Evolutionary conservation across 2,888 invertebrate genomes (phyloP).

Genomic region (Polydrusus tereticollis): DNA sequence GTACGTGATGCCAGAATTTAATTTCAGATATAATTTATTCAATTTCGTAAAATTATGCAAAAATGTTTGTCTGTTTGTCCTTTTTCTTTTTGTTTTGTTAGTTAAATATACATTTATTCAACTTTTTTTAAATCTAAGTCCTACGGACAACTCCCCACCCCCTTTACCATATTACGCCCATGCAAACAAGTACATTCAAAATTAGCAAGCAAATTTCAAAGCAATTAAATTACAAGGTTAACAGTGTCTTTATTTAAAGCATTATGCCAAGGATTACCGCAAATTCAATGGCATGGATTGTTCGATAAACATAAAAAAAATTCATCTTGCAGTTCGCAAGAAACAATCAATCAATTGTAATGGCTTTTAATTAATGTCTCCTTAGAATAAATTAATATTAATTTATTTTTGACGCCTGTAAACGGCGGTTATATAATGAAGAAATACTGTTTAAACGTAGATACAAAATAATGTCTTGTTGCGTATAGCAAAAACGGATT

Average conservation of each 20-base stretch:
- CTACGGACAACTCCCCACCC: no score
- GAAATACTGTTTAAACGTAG: not conserved
- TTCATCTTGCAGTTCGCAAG: slow-evolving; percentile 35
- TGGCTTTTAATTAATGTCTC: slow-evolving; percentile 51
- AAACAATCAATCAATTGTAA: slow-evolving; percentile 53
- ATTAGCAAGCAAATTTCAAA: slow-evolving; percentile 17
- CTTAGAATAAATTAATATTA: slow-evolving; percentile 37
- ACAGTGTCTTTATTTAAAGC: slow-evolving; percentile 14
- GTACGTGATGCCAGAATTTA: no score
- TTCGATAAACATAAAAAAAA: slow-evolving; percentile 34
- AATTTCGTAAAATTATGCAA: no score
- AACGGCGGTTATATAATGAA: not conserved
- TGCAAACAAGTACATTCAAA: no score
- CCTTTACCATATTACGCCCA: no score
- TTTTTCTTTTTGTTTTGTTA: no score
- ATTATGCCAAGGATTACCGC: slow-evolving; percentile 23
- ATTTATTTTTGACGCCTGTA: slow-evolving; percentile 32
- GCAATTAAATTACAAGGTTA: slow-evolving; percentile 29
- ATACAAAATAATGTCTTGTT: not conserved
- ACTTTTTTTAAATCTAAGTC: no score
- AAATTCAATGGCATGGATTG: slow-evolving; percentile 28
- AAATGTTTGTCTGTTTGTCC: no score
- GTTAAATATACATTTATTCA: no score
- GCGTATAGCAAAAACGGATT: not conserved
- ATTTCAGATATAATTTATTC: no score